phyloP scores from a whole-genome alignment of 2,113 vertebrate genomes.

The Asarcornis scutulata region DNA sequence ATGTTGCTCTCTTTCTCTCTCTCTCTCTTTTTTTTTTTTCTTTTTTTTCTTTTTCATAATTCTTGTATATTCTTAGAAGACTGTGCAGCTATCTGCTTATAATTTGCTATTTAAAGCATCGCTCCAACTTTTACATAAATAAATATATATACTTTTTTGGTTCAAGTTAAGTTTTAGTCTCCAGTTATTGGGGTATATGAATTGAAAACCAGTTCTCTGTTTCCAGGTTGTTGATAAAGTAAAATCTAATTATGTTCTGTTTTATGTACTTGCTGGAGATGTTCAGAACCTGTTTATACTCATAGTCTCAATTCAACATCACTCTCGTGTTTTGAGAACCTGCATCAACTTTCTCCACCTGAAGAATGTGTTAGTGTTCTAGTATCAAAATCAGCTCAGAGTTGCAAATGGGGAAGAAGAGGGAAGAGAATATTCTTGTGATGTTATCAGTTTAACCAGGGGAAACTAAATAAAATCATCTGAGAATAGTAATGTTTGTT shows the following conservation, averaged over 20 bases:
- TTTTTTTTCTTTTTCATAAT: background rate
- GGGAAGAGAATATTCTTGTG: fast-evolving
- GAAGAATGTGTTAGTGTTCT: background rate
- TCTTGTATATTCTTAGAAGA: background rate
- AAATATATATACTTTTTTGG: background rate
- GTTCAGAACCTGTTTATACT: background rate
- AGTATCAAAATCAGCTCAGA: background rate
- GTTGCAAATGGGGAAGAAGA: background rate
- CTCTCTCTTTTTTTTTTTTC: background rate
- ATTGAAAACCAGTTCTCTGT: background rate
- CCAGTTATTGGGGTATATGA: background rate
- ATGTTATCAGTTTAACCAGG: background rate
- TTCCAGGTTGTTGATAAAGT: background rate
- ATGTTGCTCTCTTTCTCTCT: background rate
- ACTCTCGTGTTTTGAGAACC: background rate
- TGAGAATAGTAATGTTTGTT: background rate
- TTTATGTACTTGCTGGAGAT: background rate
- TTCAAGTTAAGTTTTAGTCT: constrained; percentile 14
- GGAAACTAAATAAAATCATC: background rate
- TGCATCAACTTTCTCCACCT: background rate
- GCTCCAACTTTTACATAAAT: background rate
- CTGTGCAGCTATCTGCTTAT: background rate
- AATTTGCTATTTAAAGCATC: constrained; percentile 10
- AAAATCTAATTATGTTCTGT: constrained; percentile 8
- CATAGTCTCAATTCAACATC: background rate